A percentile compares a stretch with the other conserved stretches of the same genome.
These are phyloP conservation scores for Athetis lepigone DNA, from an alignment of 2,888 invertebrate genomes.

Conservation along the genomic window DNA sequence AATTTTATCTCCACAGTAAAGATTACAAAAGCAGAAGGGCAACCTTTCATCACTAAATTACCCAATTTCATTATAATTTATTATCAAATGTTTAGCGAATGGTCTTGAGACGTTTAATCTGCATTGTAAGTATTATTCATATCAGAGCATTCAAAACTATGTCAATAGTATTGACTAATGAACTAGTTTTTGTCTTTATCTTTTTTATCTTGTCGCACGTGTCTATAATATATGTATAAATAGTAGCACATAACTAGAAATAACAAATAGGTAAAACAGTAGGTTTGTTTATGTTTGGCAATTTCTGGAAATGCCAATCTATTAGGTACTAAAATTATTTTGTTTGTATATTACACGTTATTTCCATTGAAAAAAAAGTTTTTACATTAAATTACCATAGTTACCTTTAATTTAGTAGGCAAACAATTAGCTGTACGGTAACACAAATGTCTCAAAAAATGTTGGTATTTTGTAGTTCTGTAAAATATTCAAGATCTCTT, in stretches of 20 bases:
- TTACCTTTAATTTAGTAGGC: too few relatives aligned
- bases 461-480: too few relatives aligned
- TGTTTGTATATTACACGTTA: too few relatives aligned
- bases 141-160: slow-evolving; percentile 35
- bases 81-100: background rate
- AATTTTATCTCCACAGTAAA: too few relatives aligned
- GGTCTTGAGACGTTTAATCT: slow-evolving; percentile 33
- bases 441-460: too few relatives aligned
- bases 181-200: background rate
- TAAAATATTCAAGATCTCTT: too few relatives aligned
- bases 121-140: background rate
- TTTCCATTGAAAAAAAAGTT: too few relatives aligned
- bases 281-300: background rate
- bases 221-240: background rate
- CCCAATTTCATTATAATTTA: slow-evolving; percentile 6
- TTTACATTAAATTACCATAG: too few relatives aligned
- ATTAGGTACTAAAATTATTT: too few relatives aligned
- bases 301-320: too few relatives aligned
- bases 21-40: background rate
- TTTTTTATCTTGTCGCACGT: background rate
- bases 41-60: slow-evolving; percentile 22
- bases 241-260: too few relatives aligned
- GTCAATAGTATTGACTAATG: slow-evolving; percentile 1
- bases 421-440: too few relatives aligned
- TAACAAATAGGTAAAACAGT: background rate